These are phyloP conservation scores for Corythaixoides concolor DNA, from an alignment of 2,113 vertebrate genomes.

Conservation along the genomic window DNA sequence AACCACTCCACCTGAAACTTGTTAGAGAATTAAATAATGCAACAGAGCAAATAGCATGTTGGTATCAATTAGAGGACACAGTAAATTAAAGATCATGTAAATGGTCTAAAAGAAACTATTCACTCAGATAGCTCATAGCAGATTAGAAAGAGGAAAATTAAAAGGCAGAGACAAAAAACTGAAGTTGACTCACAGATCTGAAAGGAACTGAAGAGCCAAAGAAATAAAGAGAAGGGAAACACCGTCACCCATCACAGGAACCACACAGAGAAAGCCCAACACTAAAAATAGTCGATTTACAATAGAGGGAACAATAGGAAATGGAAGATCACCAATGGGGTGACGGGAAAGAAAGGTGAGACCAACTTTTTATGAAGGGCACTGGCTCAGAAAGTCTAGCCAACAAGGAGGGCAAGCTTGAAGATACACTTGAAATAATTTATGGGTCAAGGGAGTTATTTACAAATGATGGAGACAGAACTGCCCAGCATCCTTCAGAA, in stretches of 20 bases:
- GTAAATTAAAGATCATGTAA: neutral
- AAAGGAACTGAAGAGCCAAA: neutral
- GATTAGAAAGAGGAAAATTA: neutral
- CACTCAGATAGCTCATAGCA: neutral
- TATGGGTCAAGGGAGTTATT: neutral
- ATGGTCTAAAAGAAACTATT: neutral
- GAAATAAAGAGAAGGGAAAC: neutral
- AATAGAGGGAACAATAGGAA: neutral
- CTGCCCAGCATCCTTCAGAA: neutral
- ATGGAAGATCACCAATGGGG: neutral
- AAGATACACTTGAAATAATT: neutral
- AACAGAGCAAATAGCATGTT: neutral
- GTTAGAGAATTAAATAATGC: constrained; percentile 27
- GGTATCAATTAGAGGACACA: neutral
- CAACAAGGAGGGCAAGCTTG: neutral
- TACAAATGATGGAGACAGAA: neutral
- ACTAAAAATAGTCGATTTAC: neutral
- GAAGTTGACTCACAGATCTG: neutral
- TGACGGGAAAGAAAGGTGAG: neutral
- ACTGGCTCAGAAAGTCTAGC: neutral
- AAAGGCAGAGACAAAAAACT: neutral
- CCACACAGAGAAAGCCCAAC: neutral
- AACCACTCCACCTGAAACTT: neutral
- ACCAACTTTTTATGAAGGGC: neutral
- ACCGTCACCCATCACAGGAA: neutral